A percentile compares a stretch with the other conserved stretches of the same genome.
phyloP scores from a whole-genome alignment of 2,797 vertebrate genomes.

The Gymnopithys bicolor region DNA sequence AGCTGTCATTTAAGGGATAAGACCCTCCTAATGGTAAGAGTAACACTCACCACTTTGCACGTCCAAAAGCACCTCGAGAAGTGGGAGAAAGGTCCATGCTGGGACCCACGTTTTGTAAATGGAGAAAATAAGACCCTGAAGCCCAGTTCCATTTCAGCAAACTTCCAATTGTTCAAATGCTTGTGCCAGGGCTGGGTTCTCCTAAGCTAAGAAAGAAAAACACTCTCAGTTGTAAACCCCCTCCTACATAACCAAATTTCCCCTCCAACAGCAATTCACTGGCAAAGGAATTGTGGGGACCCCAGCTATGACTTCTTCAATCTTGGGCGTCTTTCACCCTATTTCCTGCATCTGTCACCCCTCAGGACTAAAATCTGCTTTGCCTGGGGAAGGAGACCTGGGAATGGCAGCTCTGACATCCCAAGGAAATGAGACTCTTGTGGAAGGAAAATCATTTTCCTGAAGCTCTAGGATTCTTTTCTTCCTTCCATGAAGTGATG shows the following conservation, averaged over 20 bases:
- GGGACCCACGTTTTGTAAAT: neutral
- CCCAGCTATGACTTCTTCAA: rapidly evolving
- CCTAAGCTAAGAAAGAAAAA: neutral
- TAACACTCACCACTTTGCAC: neutral
- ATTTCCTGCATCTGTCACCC: neutral
- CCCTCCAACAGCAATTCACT: neutral
- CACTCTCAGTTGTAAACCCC: rapidly evolving
- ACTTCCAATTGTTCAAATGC: neutral
- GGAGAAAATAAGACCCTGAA: neutral
- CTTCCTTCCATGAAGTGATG: neutral
- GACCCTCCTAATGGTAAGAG: neutral
- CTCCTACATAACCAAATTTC: rapidly evolving
- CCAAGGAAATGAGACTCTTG: neutral
- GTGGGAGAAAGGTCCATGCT: neutral
- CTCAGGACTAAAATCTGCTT: neutral
- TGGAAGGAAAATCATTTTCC: neutral
- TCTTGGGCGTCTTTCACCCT: neutral
- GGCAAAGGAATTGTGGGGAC: neutral
- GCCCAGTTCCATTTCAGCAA: neutral
- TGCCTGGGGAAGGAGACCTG: neutral
- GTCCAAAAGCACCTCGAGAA: neutral
- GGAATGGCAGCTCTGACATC: neutral
- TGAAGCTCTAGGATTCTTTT: neutral
- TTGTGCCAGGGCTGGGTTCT: neutral
- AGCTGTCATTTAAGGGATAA: neutral